Conservation (phyloP, 2,113 vertebrate genomes). For the Epinephelus moara region DNA sequence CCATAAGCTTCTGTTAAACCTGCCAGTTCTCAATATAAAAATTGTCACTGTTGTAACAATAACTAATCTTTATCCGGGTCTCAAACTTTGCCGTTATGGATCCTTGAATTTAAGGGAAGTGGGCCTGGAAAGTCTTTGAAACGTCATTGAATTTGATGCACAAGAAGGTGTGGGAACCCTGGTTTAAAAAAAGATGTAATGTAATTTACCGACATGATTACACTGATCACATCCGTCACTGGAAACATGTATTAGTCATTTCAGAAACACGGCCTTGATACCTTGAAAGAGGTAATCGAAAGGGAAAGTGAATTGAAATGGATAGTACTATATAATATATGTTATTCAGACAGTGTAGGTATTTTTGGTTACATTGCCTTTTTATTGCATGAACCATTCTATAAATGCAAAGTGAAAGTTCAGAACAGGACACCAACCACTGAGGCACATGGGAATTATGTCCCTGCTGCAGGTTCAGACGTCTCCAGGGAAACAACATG, state of each 20-base stretch:
- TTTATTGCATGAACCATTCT: not conserved
- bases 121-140: too few relatives aligned
- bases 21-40: too few relatives aligned
- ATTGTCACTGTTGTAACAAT: too few relatives aligned
- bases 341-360: too few relatives aligned
- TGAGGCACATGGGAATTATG: not conserved
- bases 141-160: too few relatives aligned
- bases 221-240: not conserved
- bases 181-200: too few relatives aligned
- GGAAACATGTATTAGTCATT: not conserved
- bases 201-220: constrained; percentile 17
- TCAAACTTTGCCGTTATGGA: too few relatives aligned
- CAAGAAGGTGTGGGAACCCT: too few relatives aligned
- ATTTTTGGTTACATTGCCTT: not conserved
- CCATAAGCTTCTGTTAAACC: too few relatives aligned
- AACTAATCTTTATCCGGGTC: too few relatives aligned
- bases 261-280: not conserved
- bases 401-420: constrained; percentile 15
- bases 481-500: not conserved
- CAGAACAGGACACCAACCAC: constrained; percentile 20
- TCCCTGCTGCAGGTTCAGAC: not conserved
- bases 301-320: not conserved
- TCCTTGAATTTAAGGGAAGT: too few relatives aligned
- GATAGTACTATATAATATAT: not conserved
- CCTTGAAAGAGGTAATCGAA: not conserved